Conservation (phyloP, 2,888 invertebrate genomes). For the Julus scandinavius region DNA sequence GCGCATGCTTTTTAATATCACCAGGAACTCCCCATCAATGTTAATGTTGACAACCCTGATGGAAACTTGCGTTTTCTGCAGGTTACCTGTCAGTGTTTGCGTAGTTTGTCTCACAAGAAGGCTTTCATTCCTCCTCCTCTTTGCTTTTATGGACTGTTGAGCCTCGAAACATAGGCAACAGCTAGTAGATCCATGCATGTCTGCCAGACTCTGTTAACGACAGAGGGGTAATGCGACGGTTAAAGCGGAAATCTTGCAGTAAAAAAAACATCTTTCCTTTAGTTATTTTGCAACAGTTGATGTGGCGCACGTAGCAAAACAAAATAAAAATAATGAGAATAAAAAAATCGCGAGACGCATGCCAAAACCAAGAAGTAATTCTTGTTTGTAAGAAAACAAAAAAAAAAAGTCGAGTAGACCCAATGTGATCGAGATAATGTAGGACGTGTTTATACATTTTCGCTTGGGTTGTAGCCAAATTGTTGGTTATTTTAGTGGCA, state of each 20-base stretch:
- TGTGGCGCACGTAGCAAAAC: not conserved
- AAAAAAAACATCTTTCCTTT: not conserved
- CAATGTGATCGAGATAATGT: not conserved
- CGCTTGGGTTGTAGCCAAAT: not conserved
- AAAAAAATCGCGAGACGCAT: not conserved
- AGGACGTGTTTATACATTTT: not conserved
- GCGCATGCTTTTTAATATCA: not conserved
- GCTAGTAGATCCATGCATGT: not conserved
- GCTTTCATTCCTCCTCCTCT: not conserved
- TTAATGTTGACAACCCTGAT: not conserved
- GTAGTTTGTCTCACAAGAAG: not conserved
- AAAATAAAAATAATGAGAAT: constrained; percentile 9
- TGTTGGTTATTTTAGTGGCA: constrained; percentile 17
- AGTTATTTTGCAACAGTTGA: constrained; percentile 12
- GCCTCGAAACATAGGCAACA: not conserved
- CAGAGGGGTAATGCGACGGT: not conserved
- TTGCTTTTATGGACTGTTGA: not conserved
- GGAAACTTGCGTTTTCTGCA: not conserved
- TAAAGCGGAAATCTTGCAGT: not conserved
- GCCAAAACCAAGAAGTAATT: not conserved
- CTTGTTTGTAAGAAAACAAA: not conserved
- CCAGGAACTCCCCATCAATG: not conserved
- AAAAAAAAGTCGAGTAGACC: not conserved
- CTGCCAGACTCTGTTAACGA: not conserved
- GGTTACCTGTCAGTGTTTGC: constrained; percentile 5